Percentiles rank a stretch among this genome's conserved stretches.
Evolutionary conservation across 2,888 invertebrate species (phyloP).

Genomic region (Polia nebulosa): DNA sequence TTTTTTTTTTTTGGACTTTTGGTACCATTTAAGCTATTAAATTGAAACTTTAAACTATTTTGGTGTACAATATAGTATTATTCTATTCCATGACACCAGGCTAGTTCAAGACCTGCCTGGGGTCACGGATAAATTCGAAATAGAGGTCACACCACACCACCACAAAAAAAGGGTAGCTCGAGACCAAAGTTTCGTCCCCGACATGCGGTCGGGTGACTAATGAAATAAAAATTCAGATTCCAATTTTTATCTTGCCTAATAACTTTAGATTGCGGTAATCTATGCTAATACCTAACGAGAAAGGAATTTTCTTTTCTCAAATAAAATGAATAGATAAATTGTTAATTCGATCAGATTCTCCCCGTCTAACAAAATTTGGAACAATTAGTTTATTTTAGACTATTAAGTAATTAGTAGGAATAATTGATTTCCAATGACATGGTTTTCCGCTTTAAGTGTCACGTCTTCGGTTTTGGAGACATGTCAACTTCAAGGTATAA

Average conservation of each 20-base stretch:
- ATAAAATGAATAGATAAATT: neutral
- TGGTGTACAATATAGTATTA: too few relatives aligned
- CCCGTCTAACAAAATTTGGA: constrained; percentile 3
- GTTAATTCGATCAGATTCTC: neutral
- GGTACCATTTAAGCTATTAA: too few relatives aligned
- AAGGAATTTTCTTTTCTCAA: neutral
- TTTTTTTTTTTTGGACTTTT: too few relatives aligned
- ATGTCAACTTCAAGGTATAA: neutral
- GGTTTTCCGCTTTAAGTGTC: constrained; percentile 25
- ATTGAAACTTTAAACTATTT: too few relatives aligned
- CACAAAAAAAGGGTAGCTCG: neutral
- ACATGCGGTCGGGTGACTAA: neutral
- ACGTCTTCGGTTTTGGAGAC: neutral
- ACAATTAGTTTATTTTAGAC: constrained; percentile 13
- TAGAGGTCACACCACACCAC: too few relatives aligned
- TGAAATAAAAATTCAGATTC: neutral
- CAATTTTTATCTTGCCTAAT: neutral
- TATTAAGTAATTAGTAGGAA: constrained; percentile 20
- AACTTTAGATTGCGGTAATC: neutral
- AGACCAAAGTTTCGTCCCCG: neutral
- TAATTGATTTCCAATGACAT: constrained; percentile 38
- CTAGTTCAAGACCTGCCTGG: too few relatives aligned
- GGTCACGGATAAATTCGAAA: too few relatives aligned
- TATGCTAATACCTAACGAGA: neutral
- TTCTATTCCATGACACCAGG: too few relatives aligned